Evolutionary conservation across 2,888 invertebrate species (phyloP), one percentile per base, ranked within the genome.

Genomic region (Callyntrura sp.): DNA sequence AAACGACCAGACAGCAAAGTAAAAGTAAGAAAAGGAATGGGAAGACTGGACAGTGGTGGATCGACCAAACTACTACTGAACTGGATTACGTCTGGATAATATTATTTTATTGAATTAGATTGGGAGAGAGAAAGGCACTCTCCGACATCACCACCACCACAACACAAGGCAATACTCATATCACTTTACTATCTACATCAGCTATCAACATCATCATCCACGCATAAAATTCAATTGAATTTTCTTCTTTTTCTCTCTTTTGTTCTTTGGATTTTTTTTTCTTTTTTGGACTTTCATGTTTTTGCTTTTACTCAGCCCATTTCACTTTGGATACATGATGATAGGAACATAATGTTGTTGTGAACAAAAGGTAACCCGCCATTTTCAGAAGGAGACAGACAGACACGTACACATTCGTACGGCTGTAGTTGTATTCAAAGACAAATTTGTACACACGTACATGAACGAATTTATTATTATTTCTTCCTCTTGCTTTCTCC

Each of bases 201-300:
- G 43, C 70, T 23, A 76, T n/a, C n/a, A n/a, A n/a, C n/a, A n/a
- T 25, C 76, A 76, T 35, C 70, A 76, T 76, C 51, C 51, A 51
- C 48, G 76, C 76, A 70, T 70, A 70, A 70, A 70, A 70, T 70
- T 70, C 70, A 70, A 70, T 70, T 70, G 70, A 70, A 70, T 70
- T 70, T 45, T n/a, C 45, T 57, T 20, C 17, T 17, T 20, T 12
- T 57, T 35, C 45, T 43, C 17, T 17, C 45, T 70, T 70, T 70
- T 20, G n/a, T 23, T 20, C n/a, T 4, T 43, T 9, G 1, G 14
- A 17, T 43, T 17, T 9, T 70, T 70, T 5, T 70, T 25, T 25
- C 25, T 62, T 62, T 62, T n/a, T n/a, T n/a, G n/a, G n/a, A n/a
- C n/a, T n/a, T n/a, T 62, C 25, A 25, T 62, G 62, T 62, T 62